Conservation (phyloP, 2,113 vertebrate genomes). For the Notothenia rossii region DNA sequence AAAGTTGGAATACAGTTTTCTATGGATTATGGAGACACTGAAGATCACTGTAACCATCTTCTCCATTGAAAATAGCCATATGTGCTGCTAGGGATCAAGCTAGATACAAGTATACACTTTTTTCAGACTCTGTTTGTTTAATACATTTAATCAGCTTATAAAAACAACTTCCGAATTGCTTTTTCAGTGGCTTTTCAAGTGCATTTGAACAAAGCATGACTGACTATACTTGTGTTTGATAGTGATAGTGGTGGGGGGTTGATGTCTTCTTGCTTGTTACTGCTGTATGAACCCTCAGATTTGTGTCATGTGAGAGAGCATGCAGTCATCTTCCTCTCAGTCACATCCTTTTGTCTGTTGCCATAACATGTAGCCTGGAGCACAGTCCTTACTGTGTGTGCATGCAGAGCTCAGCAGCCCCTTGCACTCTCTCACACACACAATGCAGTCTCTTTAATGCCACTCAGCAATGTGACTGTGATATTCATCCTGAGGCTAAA, state of each 20-base stretch:
- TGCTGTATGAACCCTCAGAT: slow-evolving; percentile 1
- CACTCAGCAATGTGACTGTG: slow-evolving; percentile 4
- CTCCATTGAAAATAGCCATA: background rate
- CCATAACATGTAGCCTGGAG: slow-evolving; percentile 44
- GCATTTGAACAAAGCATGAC: slow-evolving; percentile 28
- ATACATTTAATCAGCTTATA: background rate
- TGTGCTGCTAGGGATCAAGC: background rate
- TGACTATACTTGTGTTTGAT: background rate
- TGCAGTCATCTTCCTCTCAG: slow-evolving; percentile 27
- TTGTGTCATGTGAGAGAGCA: slow-evolving; percentile 52
- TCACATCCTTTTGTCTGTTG: slow-evolving; percentile 38
- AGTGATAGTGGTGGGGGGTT: background rate
- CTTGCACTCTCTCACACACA: slow-evolving; percentile 7
- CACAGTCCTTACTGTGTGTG: slow-evolving; percentile 15
- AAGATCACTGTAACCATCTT: background rate
- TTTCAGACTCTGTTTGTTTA: background rate
- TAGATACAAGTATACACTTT: background rate
- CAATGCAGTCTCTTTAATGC: slow-evolving; percentile 40
- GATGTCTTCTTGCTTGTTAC: slow-evolving; percentile 2
- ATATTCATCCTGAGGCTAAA: background rate
- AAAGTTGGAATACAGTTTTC: slow-evolving; percentile 9
- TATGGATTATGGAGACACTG: background rate
- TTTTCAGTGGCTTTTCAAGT: background rate
- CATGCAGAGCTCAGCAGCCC: slow-evolving; percentile 2
- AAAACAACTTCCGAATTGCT: too few species aligned